Evolutionary conservation across 2,797 vertebrate species (phyloP).

Genomic region (Luscinia megarhynchos): DNA sequence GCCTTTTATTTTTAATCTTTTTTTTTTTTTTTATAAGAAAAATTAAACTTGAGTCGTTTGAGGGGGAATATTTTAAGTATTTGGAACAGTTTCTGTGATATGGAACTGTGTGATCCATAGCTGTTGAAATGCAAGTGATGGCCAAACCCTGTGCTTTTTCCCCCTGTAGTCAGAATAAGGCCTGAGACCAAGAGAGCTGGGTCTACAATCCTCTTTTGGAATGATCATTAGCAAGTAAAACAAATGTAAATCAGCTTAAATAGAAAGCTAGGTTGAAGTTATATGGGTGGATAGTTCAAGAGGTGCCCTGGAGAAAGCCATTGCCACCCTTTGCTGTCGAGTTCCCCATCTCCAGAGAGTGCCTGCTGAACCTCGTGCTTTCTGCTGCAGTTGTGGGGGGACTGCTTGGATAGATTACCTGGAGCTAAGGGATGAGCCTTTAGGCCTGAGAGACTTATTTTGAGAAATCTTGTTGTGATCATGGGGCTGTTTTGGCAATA

Average conservation of each 20-base stretch:
- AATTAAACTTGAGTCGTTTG: constrained; percentile 5
- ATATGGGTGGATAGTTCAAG: not conserved
- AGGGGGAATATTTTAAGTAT: not conserved
- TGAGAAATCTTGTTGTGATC: not conserved
- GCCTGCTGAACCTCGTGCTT: not conserved
- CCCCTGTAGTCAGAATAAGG: not conserved
- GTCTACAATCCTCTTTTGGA: not conserved
- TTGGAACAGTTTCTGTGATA: not conserved
- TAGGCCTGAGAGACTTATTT: not conserved
- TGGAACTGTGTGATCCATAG: not conserved
- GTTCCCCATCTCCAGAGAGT: not conserved
- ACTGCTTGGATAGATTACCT: not conserved
- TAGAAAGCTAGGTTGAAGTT: not conserved
- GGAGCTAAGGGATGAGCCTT: not conserved
- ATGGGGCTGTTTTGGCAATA: not conserved
- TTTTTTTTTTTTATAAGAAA: not conserved
- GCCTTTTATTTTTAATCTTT: not conserved
- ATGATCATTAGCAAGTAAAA: not conserved
- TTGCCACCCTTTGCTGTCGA: not conserved
- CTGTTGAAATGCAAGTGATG: not conserved
- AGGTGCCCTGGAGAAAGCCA: not conserved
- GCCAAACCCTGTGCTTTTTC: not conserved
- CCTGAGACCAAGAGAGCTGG: not conserved
- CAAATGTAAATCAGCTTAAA: not conserved
- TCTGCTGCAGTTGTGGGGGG: not conserved